A percentile compares a stretch with the other conserved stretches of the same genome.
Conservation (phyloP, 2,113 vertebrate genomes). For the Cranoglanis bouderius region DNA sequence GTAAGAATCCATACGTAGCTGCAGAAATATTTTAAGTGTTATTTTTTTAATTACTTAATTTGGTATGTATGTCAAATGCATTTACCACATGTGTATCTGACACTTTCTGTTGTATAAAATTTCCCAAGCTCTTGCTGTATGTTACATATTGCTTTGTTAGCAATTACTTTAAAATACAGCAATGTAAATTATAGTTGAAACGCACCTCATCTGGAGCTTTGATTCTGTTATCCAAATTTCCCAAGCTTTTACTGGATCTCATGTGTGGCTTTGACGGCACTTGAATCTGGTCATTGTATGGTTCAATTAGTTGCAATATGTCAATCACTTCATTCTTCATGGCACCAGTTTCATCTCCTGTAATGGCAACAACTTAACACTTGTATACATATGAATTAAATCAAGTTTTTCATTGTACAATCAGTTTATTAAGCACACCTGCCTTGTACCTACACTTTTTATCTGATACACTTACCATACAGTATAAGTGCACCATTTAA, state of each 20-base stretch:
- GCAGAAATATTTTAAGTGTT: slow-evolving; percentile 46
- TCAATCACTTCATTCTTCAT: slow-evolving; percentile 68
- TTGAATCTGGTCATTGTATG: slow-evolving; percentile 64
- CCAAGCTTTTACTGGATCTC: slow-evolving; percentile 64
- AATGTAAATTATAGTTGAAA: background rate
- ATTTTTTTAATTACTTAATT: background rate
- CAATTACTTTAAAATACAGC: background rate
- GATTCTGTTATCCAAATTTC: slow-evolving; percentile 55
- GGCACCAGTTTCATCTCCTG: slow-evolving; percentile 71
- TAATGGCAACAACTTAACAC: slow-evolving; percentile 25
- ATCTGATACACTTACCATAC: background rate
- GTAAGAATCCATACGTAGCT: slow-evolving; percentile 74
- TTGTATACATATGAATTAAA: slow-evolving; percentile 5
- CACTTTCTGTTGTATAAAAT: background rate
- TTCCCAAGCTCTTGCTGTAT: background rate
- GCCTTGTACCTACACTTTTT: background rate
- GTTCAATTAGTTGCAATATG: slow-evolving; percentile 67
- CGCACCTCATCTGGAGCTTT: slow-evolving; percentile 65
- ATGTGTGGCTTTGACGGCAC: slow-evolving; percentile 59
- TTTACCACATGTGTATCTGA: slow-evolving; percentile 9
- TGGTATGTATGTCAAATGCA: background rate
- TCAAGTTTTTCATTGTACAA: background rate
- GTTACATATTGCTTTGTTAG: background rate
- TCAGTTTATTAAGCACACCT: background rate
- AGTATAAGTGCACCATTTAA: background rate